Base-by-base conservation (phyloP, 2,797 vertebrate species). In the Clangula hyemalis region DNA sequence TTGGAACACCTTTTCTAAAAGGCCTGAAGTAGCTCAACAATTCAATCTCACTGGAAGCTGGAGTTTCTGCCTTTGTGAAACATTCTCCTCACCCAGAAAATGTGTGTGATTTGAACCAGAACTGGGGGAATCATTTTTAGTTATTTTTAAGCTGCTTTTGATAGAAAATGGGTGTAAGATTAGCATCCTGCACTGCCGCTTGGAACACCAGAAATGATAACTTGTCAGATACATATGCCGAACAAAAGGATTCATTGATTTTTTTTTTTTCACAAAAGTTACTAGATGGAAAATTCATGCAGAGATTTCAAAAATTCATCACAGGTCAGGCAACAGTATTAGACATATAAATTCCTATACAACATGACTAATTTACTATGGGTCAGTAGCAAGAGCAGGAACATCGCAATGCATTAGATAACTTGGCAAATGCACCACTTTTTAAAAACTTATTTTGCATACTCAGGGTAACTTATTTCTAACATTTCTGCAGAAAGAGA, bases 21-120 rank as follows among this genome's bases (percentile, higher is more conserved):
- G 4, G 12, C 17, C 28, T 51, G 19, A 84, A 3, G 8, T 9
- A 53, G 2, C 6, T 51, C 0, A 0, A 39, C 5, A 81, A 41
- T 2, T 28, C 49, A 41, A 58, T 6, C 38, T 38, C 28, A 41
- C 5, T 62, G 45, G 45, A 73, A 82, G 22, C 5, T 65, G 28
- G 38, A 73, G 13, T 27, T 66, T 36, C 51, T 62, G 13, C 27
- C 38, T 68, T 45, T 60, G 22, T n/a, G 73, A 84, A 47, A 24
- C 15, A 4, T 36, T 51, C 19, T 43, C 6, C 47, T 78, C 56
- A 36, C 20, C 12, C 1, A 0, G 21, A 8, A 89, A 49, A 58
- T 1, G 3, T n/a, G 45, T 15, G 19, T 11, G 4, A 57, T 60
- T 53, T 85, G 60, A 89, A 51, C 7, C 6, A 68, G 22, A 93